Base-by-base conservation (phyloP, 2,888 invertebrate genomes). In the Theretra japonica region DNA sequence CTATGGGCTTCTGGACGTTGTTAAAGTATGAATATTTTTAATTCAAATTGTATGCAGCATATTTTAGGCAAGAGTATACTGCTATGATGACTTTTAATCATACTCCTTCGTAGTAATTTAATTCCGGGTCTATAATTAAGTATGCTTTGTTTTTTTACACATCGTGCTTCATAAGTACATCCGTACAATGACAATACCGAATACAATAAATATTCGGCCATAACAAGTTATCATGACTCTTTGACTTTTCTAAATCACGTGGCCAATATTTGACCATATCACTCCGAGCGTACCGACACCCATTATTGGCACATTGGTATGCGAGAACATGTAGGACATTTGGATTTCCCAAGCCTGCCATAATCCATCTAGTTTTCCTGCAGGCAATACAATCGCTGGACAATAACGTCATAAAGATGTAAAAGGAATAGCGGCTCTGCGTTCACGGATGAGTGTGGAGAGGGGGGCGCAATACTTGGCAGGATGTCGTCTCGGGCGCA, bases 401-500 rank as follows among this genome's bases (percentile, higher is more conserved):
- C 92, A 92, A 93, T 92, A 82, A 83, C 76, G 85, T 83, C 84
- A 85, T 93, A 86, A 92, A 81, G n/a, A 80, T 82, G 75, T 77
- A 86, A 86, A 90, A 90, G 90, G 92, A 89, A 79, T 83, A 76
- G 69, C 62, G 68, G 70, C 73, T 74, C 62, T 77, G 80, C 76
- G 79, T 79, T 77, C 83, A 82, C 80, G 82, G 83, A 73, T 78
- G 76, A 74, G 76, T 74, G 74, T 72, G 79, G 80, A 83, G 87
- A 87, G 92, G 86, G 93, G 91, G 89, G 88, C 87, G 86, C 84
- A 75, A 82, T 83, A 82, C 80, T 80, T 82, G 84, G 83, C 92
- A 92, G 93, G 94, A 92, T 88, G 86, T 86, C 83, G 89, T 84
- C 87, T 84, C 90, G 75, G 84, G 83, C 89, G 80, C 80, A 79